Conservation (phyloP, 2,797 vertebrate genomes). For the Sebastes aleutianus region DNA sequence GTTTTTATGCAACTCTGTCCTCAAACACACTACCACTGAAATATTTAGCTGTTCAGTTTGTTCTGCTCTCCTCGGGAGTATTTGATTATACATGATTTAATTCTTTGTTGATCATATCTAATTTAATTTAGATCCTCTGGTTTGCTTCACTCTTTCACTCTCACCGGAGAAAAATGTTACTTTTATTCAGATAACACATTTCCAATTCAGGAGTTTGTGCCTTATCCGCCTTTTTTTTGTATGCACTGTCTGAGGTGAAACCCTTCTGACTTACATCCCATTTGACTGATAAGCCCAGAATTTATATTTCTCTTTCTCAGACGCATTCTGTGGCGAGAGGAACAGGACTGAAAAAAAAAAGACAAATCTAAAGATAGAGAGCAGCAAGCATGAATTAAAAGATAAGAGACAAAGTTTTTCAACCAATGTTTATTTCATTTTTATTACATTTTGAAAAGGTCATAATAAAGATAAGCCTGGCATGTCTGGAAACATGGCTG, state of each 20-base stretch:
- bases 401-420: slow-evolving; percentile 47
- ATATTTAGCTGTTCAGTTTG: neutral
- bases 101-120: slow-evolving; percentile 16
- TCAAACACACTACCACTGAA: neutral
- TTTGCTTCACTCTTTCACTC: neutral
- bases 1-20: neutral
- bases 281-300: slow-evolving; percentile 68
- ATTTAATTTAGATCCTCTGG: slow-evolving; percentile 10
- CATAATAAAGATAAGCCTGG: slow-evolving; percentile 25
- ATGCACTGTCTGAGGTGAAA: slow-evolving; percentile 33
- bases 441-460: slow-evolving; percentile 41
- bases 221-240: slow-evolving; percentile 34
- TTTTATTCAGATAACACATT: slow-evolving; percentile 24
- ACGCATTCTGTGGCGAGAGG: neutral
- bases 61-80: neutral
- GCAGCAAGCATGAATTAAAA: slow-evolving; percentile 52
- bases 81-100: slow-evolving; percentile 12
- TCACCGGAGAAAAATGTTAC: neutral
- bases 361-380: slow-evolving; percentile 33
- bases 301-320: slow-evolving; percentile 46
- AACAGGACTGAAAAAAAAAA: neutral
- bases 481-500: slow-evolving; percentile 15
- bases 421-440: slow-evolving; percentile 55
- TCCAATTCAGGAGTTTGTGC: slow-evolving; percentile 24
- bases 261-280: slow-evolving; percentile 44